Conservation (phyloP, 1,140 invertebrate species). For the Leptoteleia sp. region DNA sequence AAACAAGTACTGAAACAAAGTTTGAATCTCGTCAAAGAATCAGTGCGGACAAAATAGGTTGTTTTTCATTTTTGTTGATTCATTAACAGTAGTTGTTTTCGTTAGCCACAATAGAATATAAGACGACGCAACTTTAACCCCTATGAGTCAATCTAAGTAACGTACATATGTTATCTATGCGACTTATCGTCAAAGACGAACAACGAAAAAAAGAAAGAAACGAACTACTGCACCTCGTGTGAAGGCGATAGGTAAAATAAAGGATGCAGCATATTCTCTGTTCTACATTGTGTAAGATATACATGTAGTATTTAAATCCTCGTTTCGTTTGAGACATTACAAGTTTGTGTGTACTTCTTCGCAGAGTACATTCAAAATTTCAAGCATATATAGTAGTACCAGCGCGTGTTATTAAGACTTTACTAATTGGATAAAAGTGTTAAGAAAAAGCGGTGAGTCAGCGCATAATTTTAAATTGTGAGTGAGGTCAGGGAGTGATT, state of each 20-base stretch:
- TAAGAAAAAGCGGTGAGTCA: slow-evolving; percentile 78
- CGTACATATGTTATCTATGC: slow-evolving; percentile 37
- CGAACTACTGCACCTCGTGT: slow-evolving; percentile 56
- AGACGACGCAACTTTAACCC: slow-evolving; percentile 34
- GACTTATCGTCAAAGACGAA: slow-evolving; percentile 25
- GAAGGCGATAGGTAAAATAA: slow-evolving; percentile 53
- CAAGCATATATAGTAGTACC: slow-evolving; percentile 67
- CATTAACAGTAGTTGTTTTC: slow-evolving; percentile 40
- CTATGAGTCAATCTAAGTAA: slow-evolving; percentile 36
- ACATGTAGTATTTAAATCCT: slow-evolving; percentile 54
- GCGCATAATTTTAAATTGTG: slow-evolving; percentile 69
- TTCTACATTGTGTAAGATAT: slow-evolving; percentile 62
- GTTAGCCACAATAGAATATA: slow-evolving; percentile 33
- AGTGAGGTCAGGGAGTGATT: slow-evolving; percentile 57
- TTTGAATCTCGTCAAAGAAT: too few species aligned
- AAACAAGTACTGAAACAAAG: too few species aligned
- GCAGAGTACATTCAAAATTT: slow-evolving; percentile 61
- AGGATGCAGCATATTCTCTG: slow-evolving; percentile 65
- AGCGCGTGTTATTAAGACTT: slow-evolving; percentile 69
- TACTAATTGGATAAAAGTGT: slow-evolving; percentile 74
- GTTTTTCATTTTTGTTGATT: too few species aligned
- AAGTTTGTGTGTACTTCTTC: slow-evolving; percentile 62
- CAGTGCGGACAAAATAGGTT: too few species aligned
- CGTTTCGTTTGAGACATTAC: slow-evolving; percentile 58
- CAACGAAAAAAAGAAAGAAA: slow-evolving; percentile 39